These are phyloP conservation scores for Takifugu ocellatus DNA, from an alignment of 2,797 vertebrate genomes.

Conservation along the genomic window DNA sequence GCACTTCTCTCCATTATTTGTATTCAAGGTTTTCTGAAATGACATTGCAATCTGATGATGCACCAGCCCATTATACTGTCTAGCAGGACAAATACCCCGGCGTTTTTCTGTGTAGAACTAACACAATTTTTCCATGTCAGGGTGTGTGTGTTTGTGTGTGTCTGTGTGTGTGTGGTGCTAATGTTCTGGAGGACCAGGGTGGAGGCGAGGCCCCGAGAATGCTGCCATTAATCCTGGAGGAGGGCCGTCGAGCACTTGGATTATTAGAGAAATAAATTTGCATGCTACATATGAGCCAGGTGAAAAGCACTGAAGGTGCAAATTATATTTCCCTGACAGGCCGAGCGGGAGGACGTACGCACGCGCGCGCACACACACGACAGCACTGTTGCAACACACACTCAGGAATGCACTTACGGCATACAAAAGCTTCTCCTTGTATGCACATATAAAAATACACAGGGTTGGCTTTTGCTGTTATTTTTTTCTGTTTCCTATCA, in stretches of 20 bases:
- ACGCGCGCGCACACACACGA: conserved; percentile 32
- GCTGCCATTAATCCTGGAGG: conserved; percentile 99
- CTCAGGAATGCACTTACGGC: too few relatives aligned
- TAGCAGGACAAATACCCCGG: conserved; percentile 99
- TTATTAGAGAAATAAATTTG: conserved; percentile 99
- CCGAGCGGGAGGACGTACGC: conserved; percentile 50
- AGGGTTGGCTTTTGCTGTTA: too few relatives aligned
- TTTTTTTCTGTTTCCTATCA: too few relatives aligned
- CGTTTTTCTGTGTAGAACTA: conserved; percentile 99
- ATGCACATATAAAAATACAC: too few relatives aligned
- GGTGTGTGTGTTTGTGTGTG: conserved; percentile 22
- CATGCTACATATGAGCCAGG: conserved; percentile 99
- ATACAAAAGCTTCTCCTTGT: too few relatives aligned
- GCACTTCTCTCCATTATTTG: conserved; percentile 87
- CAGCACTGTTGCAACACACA: conserved; percentile 32
- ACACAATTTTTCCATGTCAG: conserved; percentile 99
- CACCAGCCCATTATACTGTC: conserved; percentile 99
- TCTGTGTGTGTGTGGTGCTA: conserved; percentile 69
- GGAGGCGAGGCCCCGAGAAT: conserved; percentile 87
- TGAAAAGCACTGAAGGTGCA: conserved; percentile 97
- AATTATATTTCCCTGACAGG: conserved; percentile 72
- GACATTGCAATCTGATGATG: conserved; percentile 99
- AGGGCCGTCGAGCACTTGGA: conserved; percentile 94
- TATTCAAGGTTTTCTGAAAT: conserved; percentile 99
- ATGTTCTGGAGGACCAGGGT: conserved; percentile 91